Evolutionary conservation across 2,113 vertebrate genomes (phyloP), one percentile per base, ranked within the genome.

Genomic region (Corydoras maculifer): DNA sequence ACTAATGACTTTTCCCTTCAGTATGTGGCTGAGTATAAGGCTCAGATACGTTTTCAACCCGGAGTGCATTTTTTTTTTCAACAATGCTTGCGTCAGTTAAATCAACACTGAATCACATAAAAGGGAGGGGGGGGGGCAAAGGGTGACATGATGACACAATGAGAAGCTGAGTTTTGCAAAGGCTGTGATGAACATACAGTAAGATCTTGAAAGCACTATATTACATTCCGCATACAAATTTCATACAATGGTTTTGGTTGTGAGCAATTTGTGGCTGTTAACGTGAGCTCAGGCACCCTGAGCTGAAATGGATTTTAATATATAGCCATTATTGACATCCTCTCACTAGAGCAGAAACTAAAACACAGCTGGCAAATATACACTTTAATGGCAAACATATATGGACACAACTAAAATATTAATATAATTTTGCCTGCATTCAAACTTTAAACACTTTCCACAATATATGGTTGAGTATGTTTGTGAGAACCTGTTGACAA

Each of bases 1-100:
- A 79, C 67, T 85, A 85, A 88, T 81, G 83, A 86, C 83, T 84
- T 85, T 83, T 83, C 76, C 68, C 81, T 79, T 79, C 65, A 78
- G 86, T 86, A 88, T 67, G 69, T 70, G 72, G 79, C 75, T 65
- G 75, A 84, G 84, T 43, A 2, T 84, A 73, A 79, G 84, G 87
- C 72, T 63, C 31, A 30, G 32, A 70, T 65, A 66, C 49, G 32
- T 83, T 85, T 66, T 79, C 77, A 60, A 69, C 65, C 43, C 32
- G 69, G 78, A 66, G 57, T 71, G 62, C 25, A 75, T 74, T 70
- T 72, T 76, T 76, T 76, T 35, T 8, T 15, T 9, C 70, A 72
- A 54, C 67, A 67, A 58, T 48, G 12, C 32, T 72, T 59, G 71
- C 75, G 65, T 80, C 12, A 65, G 10, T 30, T 71, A 76, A 43